phyloP scores from a whole-genome alignment of 1,140 invertebrate genomes.

The Zaprionus davidi region DNA sequence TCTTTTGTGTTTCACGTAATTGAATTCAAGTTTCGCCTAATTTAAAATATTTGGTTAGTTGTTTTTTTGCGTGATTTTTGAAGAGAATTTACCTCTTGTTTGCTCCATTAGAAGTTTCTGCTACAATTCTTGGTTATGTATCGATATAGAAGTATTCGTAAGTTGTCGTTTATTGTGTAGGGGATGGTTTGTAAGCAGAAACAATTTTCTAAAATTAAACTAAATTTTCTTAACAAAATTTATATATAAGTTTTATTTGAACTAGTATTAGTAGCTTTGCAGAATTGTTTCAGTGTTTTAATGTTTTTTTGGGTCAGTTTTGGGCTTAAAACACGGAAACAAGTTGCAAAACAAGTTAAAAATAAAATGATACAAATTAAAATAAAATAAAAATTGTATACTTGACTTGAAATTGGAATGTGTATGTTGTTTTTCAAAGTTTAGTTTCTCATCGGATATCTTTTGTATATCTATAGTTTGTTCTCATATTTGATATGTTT shows the following conservation, averaged over 20 bases:
- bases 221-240: neutral
- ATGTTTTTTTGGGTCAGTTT: conserved; percentile 74
- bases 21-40: conserved; percentile 36
- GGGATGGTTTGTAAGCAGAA: neutral
- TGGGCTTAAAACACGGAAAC: conserved; percentile 75
- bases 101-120: conserved; percentile 56
- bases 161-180: neutral
- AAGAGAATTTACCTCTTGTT: conserved; percentile 75
- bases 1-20: conserved; percentile 39
- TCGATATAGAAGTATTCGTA: conserved; percentile 34
- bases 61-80: conserved; percentile 78
- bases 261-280: conserved; percentile 40
- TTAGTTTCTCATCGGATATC: conserved; percentile 18
- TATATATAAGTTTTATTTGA: neutral
- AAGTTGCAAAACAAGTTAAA: conserved; percentile 67
- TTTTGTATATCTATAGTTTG: conserved; percentile 22
- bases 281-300: conserved; percentile 77
- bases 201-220: neutral
- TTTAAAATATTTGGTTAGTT: conserved; percentile 26
- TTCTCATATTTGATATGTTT: conserved; percentile 76
- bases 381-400: conserved; percentile 23
- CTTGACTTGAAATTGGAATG: conserved; percentile 8
- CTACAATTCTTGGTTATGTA: conserved; percentile 52
- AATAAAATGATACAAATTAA: neutral
- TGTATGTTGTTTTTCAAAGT: conserved; percentile 24